Conservation (phyloP, 2,888 invertebrate species). For the Zaprionus obscuricornis region DNA sequence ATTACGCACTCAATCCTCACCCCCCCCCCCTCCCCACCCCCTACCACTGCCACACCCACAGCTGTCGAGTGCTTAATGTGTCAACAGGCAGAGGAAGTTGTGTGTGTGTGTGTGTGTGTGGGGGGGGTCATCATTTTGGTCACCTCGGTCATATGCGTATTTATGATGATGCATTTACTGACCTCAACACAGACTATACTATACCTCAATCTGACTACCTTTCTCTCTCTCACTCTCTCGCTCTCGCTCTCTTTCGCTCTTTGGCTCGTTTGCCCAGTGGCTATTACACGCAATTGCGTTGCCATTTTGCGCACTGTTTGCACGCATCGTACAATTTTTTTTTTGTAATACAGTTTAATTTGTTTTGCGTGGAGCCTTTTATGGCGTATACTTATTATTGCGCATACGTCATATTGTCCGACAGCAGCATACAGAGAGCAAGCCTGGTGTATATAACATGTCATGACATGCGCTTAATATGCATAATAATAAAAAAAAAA, state of each 20-base stretch:
- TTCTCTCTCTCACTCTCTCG: not conserved
- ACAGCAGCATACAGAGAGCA: conserved; percentile 1
- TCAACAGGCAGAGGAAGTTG: conserved; percentile 31
- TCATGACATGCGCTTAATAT: conserved; percentile 72
- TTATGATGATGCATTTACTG: conserved; percentile 55
- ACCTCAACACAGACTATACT: conserved; percentile 7
- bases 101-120: too few species aligned
- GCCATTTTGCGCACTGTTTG: conserved; percentile 35
- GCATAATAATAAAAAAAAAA: conserved; percentile 75
- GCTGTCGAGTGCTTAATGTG: conserved; percentile 40
- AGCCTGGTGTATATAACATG: conserved; percentile 19
- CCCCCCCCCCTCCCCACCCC: not conserved
- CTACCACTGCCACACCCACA: too few species aligned
- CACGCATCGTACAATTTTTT: conserved; percentile 16
- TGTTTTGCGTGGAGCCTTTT: conserved; percentile 35
- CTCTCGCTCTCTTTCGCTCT: not conserved
- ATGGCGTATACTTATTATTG: conserved; percentile 62
- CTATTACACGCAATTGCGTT: conserved; percentile 53
- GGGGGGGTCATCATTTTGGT: conserved; percentile 35
- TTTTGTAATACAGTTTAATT: conserved; percentile 62
- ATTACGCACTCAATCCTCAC: not conserved
- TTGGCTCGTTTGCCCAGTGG: not conserved
- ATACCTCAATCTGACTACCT: too few species aligned
- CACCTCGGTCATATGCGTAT: conserved; percentile 29
- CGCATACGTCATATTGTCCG: conserved; percentile 64